These are phyloP conservation scores for Teleogryllus occipitalis DNA, from an alignment of 1,140 invertebrate genomes.

Conservation along the genomic window DNA sequence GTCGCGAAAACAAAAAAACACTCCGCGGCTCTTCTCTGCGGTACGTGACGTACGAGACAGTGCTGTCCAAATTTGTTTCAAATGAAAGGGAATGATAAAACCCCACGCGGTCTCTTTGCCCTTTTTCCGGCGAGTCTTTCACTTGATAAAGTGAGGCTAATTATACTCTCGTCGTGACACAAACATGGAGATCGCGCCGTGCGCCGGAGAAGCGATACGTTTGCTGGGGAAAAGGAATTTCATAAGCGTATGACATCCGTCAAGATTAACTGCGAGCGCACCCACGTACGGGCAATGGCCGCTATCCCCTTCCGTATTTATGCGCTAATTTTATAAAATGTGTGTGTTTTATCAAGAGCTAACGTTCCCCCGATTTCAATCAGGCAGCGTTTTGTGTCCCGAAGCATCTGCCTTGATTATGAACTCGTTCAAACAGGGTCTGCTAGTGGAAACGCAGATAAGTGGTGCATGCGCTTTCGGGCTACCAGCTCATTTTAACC, in stretches of 20 bases:
- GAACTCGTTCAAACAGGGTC: neutral
- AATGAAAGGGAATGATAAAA: conserved; percentile 5
- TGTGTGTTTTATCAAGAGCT: conserved; percentile 4
- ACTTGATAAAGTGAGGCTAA: neutral
- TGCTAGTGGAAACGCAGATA: neutral
- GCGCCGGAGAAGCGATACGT: neutral
- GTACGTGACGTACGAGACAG: neutral
- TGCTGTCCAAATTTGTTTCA: neutral
- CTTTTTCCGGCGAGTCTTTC: neutral
- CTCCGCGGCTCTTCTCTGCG: neutral
- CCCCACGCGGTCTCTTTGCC: neutral
- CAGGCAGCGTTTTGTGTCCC: neutral
- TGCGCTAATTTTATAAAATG: conserved; percentile 5
- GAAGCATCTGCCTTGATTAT: neutral
- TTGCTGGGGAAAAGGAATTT: neutral
- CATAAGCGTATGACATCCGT: neutral
- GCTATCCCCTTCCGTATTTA: neutral
- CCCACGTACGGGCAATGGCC: neutral
- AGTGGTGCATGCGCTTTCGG: neutral
- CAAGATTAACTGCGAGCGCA: neutral
- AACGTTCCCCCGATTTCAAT: neutral
- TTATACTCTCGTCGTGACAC: conserved; percentile 1
- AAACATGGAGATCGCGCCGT: neutral
- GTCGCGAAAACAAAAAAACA: neutral
- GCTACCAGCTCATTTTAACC: neutral